Conservation (phyloP, 2,797 vertebrate genomes). For the Danio albolineatus region DNA sequence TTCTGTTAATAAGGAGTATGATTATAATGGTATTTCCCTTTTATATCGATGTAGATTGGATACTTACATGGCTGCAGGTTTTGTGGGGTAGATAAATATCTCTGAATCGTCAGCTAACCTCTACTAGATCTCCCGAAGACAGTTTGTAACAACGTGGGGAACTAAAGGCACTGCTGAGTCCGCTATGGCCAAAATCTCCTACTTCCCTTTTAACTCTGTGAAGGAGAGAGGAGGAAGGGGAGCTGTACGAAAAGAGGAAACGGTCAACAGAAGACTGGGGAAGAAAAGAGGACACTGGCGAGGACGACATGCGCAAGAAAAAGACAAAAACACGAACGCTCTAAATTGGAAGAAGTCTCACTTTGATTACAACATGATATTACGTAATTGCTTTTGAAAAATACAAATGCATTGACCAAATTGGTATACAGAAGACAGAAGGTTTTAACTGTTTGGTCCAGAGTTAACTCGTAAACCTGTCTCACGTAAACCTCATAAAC, state of each 20-base stretch:
- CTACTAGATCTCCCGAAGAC: not conserved
- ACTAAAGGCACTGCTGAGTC: slow-evolving; percentile 39
- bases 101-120: slow-evolving; percentile 18
- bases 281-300: slow-evolving; percentile 76
- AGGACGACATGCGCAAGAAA: slow-evolving; percentile 46
- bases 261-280: slow-evolving; percentile 69
- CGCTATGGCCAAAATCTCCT: slow-evolving; percentile 48
- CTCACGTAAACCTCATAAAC: too few relatives aligned
- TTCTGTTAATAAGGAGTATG: not conserved
- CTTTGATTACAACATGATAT: not conserved
- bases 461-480: too few relatives aligned
- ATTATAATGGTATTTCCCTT: not conserved
- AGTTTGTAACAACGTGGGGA: slow-evolving; percentile 20
- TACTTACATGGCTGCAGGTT: slow-evolving; percentile 50
- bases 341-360: slow-evolving; percentile 1
- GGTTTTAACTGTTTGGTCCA: too few relatives aligned
- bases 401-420: too few relatives aligned
- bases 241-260: slow-evolving; percentile 71
- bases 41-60: too few relatives aligned
- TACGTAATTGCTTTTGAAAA: not conserved
- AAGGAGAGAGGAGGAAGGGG: slow-evolving; percentile 58
- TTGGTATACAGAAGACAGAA: too few relatives aligned
- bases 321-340: slow-evolving; percentile 20
- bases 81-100: slow-evolving; percentile 14
- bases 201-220: slow-evolving; percentile 59